Evolutionary conservation across 2,888 invertebrate species (phyloP).

Genomic region (Chloromyia formosa): DNA sequence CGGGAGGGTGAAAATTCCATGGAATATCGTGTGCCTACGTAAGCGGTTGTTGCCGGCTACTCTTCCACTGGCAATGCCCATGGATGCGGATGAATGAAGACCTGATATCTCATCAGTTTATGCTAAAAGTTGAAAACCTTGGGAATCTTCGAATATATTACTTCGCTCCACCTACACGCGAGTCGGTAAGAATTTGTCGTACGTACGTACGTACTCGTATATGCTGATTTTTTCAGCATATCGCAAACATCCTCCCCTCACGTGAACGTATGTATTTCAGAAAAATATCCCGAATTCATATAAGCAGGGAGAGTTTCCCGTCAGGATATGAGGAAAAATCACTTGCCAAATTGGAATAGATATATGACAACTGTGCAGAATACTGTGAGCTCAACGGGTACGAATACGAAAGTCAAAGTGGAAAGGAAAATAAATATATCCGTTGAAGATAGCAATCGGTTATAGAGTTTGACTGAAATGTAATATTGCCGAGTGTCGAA

Average conservation of each 20-base stretch:
- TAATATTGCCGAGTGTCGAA: no score
- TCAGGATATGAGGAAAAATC: background rate
- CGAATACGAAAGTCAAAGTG: no score
- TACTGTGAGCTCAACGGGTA: background rate
- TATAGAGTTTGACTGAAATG: no score
- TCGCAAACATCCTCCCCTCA: background rate
- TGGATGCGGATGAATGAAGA: background rate
- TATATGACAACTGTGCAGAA: background rate
- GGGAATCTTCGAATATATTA: background rate
- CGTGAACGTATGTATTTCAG: background rate
- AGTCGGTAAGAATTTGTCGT: background rate
- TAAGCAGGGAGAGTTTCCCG: background rate
- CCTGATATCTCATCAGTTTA: background rate
- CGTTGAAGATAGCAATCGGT: no score
- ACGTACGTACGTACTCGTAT: no score
- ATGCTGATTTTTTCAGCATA: background rate
- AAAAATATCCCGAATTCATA: background rate
- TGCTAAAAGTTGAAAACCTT: background rate
- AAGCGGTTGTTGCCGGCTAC: background rate
- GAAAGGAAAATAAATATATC: background rate
- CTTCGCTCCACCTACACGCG: background rate
- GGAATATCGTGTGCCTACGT: background rate
- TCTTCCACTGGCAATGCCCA: background rate
- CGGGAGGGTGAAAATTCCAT: slow-evolving; percentile 13
- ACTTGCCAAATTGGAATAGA: background rate